These are phyloP conservation scores for Parotia lawesii DNA, from an alignment of 2,113 vertebrate species.

Conservation along the genomic window DNA sequence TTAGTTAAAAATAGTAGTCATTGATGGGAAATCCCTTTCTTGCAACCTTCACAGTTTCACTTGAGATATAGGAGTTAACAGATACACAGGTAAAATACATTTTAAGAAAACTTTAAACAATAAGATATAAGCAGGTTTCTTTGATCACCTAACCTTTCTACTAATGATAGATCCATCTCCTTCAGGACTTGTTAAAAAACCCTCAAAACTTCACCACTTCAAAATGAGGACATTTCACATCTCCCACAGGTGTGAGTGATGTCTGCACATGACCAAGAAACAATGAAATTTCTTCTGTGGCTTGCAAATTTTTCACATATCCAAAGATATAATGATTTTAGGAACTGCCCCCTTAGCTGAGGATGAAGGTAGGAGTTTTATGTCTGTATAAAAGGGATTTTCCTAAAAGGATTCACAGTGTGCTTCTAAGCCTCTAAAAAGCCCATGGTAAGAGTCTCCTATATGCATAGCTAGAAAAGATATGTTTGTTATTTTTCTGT, in stretches of 20 bases:
- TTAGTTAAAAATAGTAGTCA: not conserved
- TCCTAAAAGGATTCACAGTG: not conserved
- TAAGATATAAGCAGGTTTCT: not conserved
- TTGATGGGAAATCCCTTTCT: not conserved
- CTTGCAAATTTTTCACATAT: not conserved
- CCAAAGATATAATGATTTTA: not conserved
- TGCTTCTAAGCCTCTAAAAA: not conserved
- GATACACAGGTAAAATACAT: not conserved
- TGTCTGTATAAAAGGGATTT: not conserved
- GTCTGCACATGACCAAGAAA: not conserved
- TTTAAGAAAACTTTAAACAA: not conserved
- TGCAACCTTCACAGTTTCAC: not conserved
- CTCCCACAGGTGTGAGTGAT: not conserved
- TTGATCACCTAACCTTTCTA: not conserved
- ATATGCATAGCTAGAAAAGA: not conserved
- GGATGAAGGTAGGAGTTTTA: not conserved
- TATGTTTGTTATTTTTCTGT: not conserved
- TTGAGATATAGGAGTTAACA: not conserved
- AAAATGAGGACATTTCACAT: not conserved
- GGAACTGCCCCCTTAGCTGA: not conserved
- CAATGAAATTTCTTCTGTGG: not conserved
- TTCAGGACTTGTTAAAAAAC: not conserved
- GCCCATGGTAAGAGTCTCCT: not conserved
- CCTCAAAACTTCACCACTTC: not conserved
- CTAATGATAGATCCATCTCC: not conserved